These are phyloP conservation scores for Rhizoglyphus robini DNA, from an alignment of 1,140 invertebrate species.

Conservation along the genomic window DNA sequence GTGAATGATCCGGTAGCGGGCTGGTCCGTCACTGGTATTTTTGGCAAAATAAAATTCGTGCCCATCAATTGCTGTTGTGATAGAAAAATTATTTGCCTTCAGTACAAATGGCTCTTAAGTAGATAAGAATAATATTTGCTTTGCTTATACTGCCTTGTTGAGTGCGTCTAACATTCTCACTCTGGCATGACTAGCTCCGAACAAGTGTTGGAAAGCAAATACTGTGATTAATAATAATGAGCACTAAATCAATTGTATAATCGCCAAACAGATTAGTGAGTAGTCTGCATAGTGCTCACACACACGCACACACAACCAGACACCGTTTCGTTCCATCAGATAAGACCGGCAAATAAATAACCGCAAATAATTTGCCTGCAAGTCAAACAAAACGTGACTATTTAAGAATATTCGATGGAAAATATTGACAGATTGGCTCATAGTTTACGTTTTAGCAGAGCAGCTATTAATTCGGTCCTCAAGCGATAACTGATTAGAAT, in stretches of 20 bases:
- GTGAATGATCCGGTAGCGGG: slow-evolving; percentile 85
- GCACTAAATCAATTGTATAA: too few relatives aligned
- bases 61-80: slow-evolving; percentile 66
- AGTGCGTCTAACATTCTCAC: too few relatives aligned
- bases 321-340: background rate
- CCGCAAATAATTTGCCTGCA: background rate
- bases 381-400: background rate
- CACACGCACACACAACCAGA: background rate
- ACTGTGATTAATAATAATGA: too few relatives aligned
- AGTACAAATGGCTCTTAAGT: background rate
- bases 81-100: background rate
- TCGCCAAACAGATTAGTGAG: background rate
- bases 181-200: too few relatives aligned
- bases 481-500: too few relatives aligned
- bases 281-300: background rate
- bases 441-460: background rate
- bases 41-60: slow-evolving; percentile 73
- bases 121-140: background rate
- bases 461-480: background rate
- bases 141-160: too few relatives aligned
- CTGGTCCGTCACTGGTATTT: slow-evolving; percentile 69
- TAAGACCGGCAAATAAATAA: background rate
- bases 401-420: background rate
- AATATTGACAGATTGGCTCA: background rate
- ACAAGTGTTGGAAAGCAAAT: too few relatives aligned